Base-by-base conservation (phyloP, 2,888 invertebrate genomes). In the Ophion costatus region DNA sequence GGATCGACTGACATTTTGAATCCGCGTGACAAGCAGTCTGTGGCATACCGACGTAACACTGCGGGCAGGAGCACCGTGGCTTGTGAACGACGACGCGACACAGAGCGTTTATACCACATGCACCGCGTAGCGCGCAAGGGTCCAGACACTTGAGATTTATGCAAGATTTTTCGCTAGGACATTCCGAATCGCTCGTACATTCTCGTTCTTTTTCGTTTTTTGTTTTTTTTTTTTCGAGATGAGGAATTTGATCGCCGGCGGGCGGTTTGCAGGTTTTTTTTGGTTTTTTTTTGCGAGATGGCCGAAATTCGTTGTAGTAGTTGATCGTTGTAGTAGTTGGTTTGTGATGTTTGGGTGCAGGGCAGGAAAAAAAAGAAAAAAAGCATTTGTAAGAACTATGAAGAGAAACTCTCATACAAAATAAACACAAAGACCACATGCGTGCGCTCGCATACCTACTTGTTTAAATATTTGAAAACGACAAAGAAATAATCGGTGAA, bases 81-180 rank as follows among this genome's bases (percentile, higher is more conserved):
- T 96, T 96, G 94, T 98, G 98, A 93, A 97, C 95, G 88, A 97
- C 96, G 83, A 97, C 97, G 91, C 96, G 96, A 94, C 98, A 98
- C 87, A 98, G 95, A 87, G 98, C 98, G 94, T 98, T 98, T 91
- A 96, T 95, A 89, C 98, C 98, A 94, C 98, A 98, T 89, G 97
- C 97, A 91, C 97, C 98, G 91, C 97, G 96, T 92, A 98, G 95
- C 92, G 96, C 96, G 95, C 98, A 98, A 88, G 98, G 98, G 94
- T 98, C 98, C 94, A 97, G 96, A 94, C 98, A 98, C 95, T 97
- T 97, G 94, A 97, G 96, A 95, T 97, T 97, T 94, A 98, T 96
- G 95, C 98, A 98, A 94, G 98, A 97, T 95, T 97, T 97, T 95
- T 98, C 98, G 95, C 96, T 96, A 90, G 97, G 96, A 95, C 98